Evolutionary conservation across 1,140 invertebrate genomes (phyloP).

Genomic region (Cotesia vestalis): DNA sequence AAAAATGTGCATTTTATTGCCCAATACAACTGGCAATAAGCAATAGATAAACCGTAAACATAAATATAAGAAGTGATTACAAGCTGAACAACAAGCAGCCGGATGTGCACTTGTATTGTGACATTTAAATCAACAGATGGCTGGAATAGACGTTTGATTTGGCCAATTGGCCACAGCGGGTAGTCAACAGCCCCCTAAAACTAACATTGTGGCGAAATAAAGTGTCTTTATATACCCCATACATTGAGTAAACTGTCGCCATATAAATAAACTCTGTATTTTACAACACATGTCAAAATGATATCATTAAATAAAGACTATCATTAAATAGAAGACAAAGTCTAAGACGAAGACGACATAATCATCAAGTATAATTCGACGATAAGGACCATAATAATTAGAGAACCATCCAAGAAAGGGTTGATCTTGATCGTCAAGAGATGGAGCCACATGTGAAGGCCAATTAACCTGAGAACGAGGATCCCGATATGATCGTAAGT

Average conservation of each 20-base stretch:
- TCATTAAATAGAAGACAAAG: no score
- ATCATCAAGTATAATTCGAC: no score
- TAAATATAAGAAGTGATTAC: no score
- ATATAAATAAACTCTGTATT: no score
- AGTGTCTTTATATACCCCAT: conserved; percentile 17
- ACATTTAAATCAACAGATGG: conserved; percentile 43
- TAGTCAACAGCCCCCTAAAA: conserved; percentile 33
- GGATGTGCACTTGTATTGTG: conserved; percentile 31
- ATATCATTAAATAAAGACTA: no score
- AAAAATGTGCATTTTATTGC: no score
- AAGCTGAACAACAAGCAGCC: not conserved
- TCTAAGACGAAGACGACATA: no score
- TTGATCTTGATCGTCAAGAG: not conserved
- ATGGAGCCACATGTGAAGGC: not conserved
- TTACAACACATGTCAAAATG: no score
- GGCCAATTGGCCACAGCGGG: conserved; percentile 48
- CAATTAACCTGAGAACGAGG: conserved; percentile 15
- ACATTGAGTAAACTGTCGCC: not conserved
- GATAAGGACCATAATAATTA: not conserved
- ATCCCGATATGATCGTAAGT: conserved; percentile 29
- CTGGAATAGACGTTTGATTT: conserved; percentile 43
- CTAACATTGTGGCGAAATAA: conserved; percentile 17
- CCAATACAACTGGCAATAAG: no score
- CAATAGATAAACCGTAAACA: conserved; percentile 12
- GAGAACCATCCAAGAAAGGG: not conserved